Conservation (phyloP, 2,797 vertebrate genomes). For the Acrossocheilus wenchowensis region DNA sequence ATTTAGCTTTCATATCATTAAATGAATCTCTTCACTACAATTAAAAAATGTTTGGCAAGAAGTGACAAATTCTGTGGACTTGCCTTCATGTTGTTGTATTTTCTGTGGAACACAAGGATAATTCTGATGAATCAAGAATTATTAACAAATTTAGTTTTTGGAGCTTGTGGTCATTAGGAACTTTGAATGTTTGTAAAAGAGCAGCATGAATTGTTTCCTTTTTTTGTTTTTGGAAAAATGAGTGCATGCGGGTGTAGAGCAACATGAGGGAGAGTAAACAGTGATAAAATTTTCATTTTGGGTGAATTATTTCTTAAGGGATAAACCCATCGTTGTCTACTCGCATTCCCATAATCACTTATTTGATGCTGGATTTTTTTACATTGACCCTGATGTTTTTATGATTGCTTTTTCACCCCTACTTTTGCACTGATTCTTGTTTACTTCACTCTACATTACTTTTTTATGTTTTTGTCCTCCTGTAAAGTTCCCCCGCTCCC, state of each 20-base stretch:
- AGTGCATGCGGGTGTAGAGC: background rate
- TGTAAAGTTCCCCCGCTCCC: constrained; percentile 81
- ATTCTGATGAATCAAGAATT: background rate
- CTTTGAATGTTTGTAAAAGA: background rate
- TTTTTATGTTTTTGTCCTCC: constrained; percentile 63
- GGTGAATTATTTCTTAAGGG: background rate
- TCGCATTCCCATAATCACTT: background rate
- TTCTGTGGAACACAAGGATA: background rate
- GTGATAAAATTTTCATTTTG: background rate
- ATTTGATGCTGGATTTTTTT: background rate
- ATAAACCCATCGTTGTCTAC: background rate
- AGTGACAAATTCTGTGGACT: background rate
- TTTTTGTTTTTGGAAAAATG: background rate
- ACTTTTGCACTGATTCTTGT: background rate
- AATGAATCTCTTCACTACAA: background rate
- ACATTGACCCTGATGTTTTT: background rate
- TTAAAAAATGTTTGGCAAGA: background rate
- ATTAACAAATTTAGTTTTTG: background rate
- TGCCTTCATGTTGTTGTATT: background rate
- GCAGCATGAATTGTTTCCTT: background rate
- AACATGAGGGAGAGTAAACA: background rate
- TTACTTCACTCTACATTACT: background rate
- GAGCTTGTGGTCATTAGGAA: background rate
- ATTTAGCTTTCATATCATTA: background rate
- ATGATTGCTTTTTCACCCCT: background rate